Evolutionary conservation across 2,113 vertebrate genomes (phyloP).

Genomic region (Aepyceros melampus): DNA sequence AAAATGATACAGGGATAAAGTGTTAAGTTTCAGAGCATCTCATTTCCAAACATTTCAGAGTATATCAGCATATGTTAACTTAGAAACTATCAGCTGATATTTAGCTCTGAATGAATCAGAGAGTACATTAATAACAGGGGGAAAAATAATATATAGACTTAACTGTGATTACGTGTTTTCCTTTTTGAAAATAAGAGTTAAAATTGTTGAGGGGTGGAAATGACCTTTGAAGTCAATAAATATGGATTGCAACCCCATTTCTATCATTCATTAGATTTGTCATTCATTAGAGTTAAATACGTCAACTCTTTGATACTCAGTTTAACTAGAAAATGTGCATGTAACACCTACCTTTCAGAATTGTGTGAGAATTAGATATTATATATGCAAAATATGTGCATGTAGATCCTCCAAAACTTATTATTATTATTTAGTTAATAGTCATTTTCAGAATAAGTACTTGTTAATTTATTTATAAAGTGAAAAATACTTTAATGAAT

Average conservation of each 20-base stretch:
- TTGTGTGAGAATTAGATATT: not conserved
- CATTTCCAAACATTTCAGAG: not conserved
- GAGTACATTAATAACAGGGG: not conserved
- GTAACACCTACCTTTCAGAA: not conserved
- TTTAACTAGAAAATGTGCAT: not conserved
- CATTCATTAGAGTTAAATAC: not conserved
- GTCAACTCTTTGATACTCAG: not conserved
- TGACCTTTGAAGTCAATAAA: not conserved
- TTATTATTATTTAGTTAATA: not conserved
- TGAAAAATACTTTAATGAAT: not conserved
- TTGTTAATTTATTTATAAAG: not conserved
- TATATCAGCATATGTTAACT: not conserved
- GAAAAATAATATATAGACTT: not conserved
- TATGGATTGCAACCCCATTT: not conserved
- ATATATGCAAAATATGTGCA: not conserved
- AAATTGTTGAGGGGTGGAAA: not conserved
- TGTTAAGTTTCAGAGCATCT: conserved; percentile 32
- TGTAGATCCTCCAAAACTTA: not conserved
- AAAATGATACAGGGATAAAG: conserved; percentile 38
- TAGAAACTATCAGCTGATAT: conserved; percentile 21
- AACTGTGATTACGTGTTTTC: not conserved
- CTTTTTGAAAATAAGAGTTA: not conserved
- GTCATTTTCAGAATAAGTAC: not conserved
- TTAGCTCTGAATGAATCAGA: conserved; percentile 19
- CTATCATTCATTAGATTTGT: not conserved